phyloP scores from a whole-genome alignment of 2,797 vertebrate genomes.

The Alca torda region DNA sequence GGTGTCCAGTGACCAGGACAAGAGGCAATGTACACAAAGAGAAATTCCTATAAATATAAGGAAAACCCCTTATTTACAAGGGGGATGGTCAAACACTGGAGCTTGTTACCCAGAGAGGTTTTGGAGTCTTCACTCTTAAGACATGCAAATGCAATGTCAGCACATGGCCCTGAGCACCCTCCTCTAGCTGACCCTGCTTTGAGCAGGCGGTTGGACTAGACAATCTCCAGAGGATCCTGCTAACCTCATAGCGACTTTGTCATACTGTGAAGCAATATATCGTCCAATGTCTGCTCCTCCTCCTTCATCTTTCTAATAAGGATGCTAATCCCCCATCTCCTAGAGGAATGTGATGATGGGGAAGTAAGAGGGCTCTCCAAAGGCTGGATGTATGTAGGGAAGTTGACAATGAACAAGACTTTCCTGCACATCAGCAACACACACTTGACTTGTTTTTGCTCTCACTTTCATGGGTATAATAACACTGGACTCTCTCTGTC shows the following conservation, averaged over 20 bases:
- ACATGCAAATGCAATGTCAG: background rate
- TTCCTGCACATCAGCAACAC: background rate
- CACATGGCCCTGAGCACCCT: background rate
- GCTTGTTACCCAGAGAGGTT: background rate
- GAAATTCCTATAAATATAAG: background rate
- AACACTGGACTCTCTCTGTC: background rate
- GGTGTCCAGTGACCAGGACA: background rate
- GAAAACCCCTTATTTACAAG: background rate
- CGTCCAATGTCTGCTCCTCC: background rate
- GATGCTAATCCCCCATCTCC: background rate
- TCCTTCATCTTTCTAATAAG: background rate
- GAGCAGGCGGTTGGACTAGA: background rate
- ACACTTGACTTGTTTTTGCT: background rate
- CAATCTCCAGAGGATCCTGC: background rate
- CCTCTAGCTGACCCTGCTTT: background rate
- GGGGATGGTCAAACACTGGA: background rate
- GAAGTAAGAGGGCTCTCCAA: background rate
- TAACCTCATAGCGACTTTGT: background rate
- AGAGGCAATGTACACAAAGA: background rate
- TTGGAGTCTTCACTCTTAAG: background rate
- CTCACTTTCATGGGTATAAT: background rate
- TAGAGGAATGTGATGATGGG: background rate
- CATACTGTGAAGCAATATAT: background rate
- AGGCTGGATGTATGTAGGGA: background rate
- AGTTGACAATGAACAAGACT: rapidly evolving